Evolutionary conservation across 2,113 vertebrate genomes (phyloP), one percentile per base, ranked within the genome.

Genomic region (Puma concolor): DNA sequence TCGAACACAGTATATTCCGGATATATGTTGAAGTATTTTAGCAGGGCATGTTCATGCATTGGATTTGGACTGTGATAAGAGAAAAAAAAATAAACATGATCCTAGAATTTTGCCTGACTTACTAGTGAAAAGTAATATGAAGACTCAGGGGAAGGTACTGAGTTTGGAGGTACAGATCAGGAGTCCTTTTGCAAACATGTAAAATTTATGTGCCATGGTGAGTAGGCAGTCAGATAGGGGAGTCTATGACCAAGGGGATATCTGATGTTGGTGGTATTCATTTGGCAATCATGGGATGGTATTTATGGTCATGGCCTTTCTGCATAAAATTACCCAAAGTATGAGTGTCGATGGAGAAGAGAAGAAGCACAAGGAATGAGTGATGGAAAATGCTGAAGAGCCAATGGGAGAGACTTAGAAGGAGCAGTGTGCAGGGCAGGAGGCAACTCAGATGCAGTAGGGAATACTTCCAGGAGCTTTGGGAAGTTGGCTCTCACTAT

Each of bases 371-470:
- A 83, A 60, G 15, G 1, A 33, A 15, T 94, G 21, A 79, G 2
- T 19, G 8, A 52, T 72, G 4, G 7, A 7, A 84, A 88, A 44
- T 33, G 4, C 38, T 57, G 15, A 74, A 48, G 1, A 71, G 7
- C 3, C 27, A 23, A 1, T 23, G 31, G 36, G 44, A 57, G 16
- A 63, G 41, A 48, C 41, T 14, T 23, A 79, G 16, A 17, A 25
- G 12, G 7, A 84, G 11, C 8, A 84, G 27, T 4, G 0, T 14
- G 19, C 5, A 52, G 7, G 0, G 29, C 2, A 50, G 27, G 4
- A 72, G 16, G 19, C 84, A 74, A 80, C 1, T 38, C 9, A 15
- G 3, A 60, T 29, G 19, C 66, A 7, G 2, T 17, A 27, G 41
- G 36, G 2, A 91, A 54, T 4, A n/a, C 4, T 31, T 25, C 23